Evolutionary conservation across 2,797 vertebrate genomes (phyloP).

Genomic region (Liasis olivaceus): DNA sequence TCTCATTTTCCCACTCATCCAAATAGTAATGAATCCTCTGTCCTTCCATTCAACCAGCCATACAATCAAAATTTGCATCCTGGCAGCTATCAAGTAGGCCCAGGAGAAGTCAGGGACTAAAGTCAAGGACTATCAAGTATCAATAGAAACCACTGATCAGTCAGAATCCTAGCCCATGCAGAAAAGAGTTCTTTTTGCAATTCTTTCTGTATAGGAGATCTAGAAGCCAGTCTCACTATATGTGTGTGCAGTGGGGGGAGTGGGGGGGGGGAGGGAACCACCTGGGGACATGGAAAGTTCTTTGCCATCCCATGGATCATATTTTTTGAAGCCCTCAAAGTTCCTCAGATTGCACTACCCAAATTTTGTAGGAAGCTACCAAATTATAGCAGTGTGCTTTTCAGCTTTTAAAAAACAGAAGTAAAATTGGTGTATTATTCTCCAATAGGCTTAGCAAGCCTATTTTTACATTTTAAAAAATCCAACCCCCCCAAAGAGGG

Average conservation of each 20-base stretch:
- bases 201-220: background rate
- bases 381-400: background rate
- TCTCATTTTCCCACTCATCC: background rate
- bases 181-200: background rate
- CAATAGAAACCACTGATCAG: background rate
- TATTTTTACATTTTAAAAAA: background rate
- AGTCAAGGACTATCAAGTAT: background rate
- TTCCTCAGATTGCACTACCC: background rate
- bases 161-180: background rate
- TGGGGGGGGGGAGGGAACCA: too few species aligned
- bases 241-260: background rate
- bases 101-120: background rate
- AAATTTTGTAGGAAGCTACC: background rate
- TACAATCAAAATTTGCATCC: background rate
- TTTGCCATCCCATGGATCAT: background rate
- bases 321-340: background rate
- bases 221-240: background rate
- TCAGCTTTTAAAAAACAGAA: background rate
- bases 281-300: background rate
- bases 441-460: background rate
- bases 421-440: background rate
- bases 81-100: background rate
- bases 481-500: background rate
- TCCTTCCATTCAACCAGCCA: background rate
- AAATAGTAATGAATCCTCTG: background rate